Base-by-base conservation (phyloP, 2,888 invertebrate genomes). In the Ferrisia virgata region DNA sequence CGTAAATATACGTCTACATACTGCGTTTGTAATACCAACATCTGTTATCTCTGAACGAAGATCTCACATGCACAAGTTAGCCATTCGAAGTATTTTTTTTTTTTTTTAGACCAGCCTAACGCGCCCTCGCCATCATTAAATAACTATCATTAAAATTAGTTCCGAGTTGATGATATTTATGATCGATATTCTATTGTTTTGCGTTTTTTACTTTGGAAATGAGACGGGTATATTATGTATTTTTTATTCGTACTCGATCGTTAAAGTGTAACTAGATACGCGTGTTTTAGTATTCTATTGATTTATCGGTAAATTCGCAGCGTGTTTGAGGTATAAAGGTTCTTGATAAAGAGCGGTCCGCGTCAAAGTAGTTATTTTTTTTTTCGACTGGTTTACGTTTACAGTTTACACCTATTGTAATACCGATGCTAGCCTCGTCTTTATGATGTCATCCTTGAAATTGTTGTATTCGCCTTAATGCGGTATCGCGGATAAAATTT, bases 251-350 rank as follows among this genome's bases (percentile, higher is more conserved):
- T 3, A 64, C n/a, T 47, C 4, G 47, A 28, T 64, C 58, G 22
- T 64, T 64, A 64, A 64, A 64, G 28, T 64, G 58, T 64, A 64
- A 64, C 58, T 64, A 64, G 58, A 64, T 64, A 64, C 58, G 58
- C 58, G 58, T 64, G 58, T 64, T 64, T 64, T 64, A 64, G 58
- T 64, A 28, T 64, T 64, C 25, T 64, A 64, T 64, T 64, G 58
- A 64, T 64, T 64, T 64, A 28, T 64, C 58, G n/a, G 25, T 64
- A 64, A 64, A 64, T 64, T 64, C 58, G 58, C 58, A 64, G 28
- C 58, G 25, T 28, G 47, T 47, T 18, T 47, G n/a, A 18, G 18
- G 58, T 64, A 64, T 64, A 64, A 64, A 64, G 58, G 28, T 64
- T 64, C 25, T 64, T 28, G 58, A 64, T 64, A 64, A 64, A 64